Percentiles rank a stretch among this genome's conserved stretches.
Evolutionary conservation across 1,140 invertebrate species (phyloP).

Genomic region (Eueides isabella): DNA sequence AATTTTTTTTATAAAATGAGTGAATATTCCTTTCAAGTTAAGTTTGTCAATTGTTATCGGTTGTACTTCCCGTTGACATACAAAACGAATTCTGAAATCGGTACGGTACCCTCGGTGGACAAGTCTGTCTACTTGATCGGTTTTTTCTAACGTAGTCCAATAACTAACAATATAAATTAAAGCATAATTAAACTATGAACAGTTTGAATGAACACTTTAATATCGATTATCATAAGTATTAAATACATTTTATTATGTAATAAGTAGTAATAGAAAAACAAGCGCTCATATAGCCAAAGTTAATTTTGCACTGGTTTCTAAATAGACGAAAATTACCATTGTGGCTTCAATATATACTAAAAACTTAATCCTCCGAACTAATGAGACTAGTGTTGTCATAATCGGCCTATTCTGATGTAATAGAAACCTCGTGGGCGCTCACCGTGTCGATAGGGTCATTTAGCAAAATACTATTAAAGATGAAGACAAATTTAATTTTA

Average conservation of each 20-base stretch:
- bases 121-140: no score
- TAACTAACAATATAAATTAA: no score
- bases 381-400: slow-evolving; percentile 40
- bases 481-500: not conserved
- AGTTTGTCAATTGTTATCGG: no score
- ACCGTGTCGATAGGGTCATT: slow-evolving; percentile 22
- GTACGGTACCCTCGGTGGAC: no score
- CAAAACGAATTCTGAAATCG: no score
- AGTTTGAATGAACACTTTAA: no score
- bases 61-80: no score
- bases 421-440: slow-evolving; percentile 27
- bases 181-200: no score
- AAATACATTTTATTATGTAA: not conserved
- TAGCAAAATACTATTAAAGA: slow-evolving; percentile 25
- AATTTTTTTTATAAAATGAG: no score
- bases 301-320: slow-evolving; percentile 1
- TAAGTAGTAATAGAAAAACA: not conserved
- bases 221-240: not conserved
- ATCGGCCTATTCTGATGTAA: slow-evolving; percentile 38
- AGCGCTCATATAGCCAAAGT: not conserved
- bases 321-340: slow-evolving; percentile 23
- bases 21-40: no score
- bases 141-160: no score
- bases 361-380: slow-evolving; percentile 35
- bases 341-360: slow-evolving; percentile 32